These are phyloP conservation scores for Chrysocyon brachyurus DNA, from an alignment of 2,797 vertebrate genomes.

Conservation along the genomic window DNA sequence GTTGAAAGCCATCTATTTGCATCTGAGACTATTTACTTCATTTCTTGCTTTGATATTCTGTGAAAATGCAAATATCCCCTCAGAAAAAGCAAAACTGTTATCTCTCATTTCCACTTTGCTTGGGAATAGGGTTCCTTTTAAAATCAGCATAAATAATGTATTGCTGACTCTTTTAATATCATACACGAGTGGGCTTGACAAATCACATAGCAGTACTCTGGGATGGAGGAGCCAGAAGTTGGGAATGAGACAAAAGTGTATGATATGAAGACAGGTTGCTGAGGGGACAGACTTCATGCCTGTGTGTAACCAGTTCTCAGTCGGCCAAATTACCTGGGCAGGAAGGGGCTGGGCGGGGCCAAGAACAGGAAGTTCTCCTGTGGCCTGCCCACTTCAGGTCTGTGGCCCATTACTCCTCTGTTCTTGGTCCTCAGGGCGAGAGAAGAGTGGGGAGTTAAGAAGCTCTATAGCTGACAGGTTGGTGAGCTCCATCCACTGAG, in stretches of 20 bases:
- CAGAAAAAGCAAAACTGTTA: slow-evolving; percentile 72
- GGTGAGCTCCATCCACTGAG: neutral
- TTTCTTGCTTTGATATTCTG: slow-evolving; percentile 68
- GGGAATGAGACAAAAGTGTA: neutral
- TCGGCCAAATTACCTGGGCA: neutral
- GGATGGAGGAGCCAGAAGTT: neutral
- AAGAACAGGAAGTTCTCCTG: neutral
- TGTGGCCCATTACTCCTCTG: neutral
- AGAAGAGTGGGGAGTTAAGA: neutral
- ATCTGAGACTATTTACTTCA: neutral
- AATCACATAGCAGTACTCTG: neutral
- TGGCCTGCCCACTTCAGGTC: too few relatives aligned
- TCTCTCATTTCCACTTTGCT: slow-evolving; percentile 74
- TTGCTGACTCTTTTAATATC: slow-evolving; percentile 29
- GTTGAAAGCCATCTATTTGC: neutral
- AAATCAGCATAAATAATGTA: slow-evolving; percentile 68
- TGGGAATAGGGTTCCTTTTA: slow-evolving; percentile 7
- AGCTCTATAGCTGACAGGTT: neutral
- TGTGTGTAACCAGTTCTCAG: neutral
- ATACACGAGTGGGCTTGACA: neutral
- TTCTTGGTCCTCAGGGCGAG: neutral
- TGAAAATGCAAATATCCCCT: slow-evolving; percentile 68
- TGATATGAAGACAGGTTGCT: neutral
- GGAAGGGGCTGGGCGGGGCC: neutral
- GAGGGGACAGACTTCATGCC: neutral